Percentiles rank a stretch among this genome's conserved stretches.
phyloP scores from a whole-genome alignment of 2,113 vertebrate genomes.

The Petrocephalus zakoni region DNA sequence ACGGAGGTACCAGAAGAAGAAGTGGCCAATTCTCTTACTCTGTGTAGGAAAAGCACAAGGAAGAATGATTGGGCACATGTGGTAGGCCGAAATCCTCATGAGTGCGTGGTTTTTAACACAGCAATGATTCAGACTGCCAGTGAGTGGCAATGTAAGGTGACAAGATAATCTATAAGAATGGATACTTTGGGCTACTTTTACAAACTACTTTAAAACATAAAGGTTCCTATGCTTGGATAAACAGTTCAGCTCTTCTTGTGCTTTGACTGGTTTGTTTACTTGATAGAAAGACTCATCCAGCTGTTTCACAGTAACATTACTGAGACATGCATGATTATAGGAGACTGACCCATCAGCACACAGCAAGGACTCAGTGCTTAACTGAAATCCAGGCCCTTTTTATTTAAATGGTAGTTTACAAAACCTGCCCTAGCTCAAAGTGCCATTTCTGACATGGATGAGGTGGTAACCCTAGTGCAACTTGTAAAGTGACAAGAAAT shows the following conservation, averaged over 20 bases:
- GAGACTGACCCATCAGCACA: neutral
- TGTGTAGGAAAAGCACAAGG: slow-evolving; percentile 33
- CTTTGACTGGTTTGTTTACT: neutral
- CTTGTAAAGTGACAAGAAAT: neutral
- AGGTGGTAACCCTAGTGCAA: neutral
- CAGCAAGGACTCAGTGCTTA: neutral
- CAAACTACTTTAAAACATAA: neutral
- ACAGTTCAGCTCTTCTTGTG: neutral
- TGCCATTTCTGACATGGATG: no score
- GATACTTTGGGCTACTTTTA: neutral
- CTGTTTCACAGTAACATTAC: neutral
- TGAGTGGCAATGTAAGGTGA: neutral
- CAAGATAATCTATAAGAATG: neutral
- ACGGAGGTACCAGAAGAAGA: slow-evolving; percentile 70
- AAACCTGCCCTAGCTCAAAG: no score
- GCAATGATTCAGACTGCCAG: neutral
- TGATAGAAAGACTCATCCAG: neutral
- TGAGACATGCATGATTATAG: neutral
- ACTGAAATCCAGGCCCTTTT: neutral
- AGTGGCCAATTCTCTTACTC: slow-evolving; percentile 72
- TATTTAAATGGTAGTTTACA: neutral
- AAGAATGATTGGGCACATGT: neutral
- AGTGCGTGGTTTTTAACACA: neutral
- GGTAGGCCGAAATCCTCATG: neutral
- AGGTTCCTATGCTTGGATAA: neutral